Evolutionary conservation across 2,797 vertebrate genomes (phyloP).

Genomic region (Oreochromis mossambicus): DNA sequence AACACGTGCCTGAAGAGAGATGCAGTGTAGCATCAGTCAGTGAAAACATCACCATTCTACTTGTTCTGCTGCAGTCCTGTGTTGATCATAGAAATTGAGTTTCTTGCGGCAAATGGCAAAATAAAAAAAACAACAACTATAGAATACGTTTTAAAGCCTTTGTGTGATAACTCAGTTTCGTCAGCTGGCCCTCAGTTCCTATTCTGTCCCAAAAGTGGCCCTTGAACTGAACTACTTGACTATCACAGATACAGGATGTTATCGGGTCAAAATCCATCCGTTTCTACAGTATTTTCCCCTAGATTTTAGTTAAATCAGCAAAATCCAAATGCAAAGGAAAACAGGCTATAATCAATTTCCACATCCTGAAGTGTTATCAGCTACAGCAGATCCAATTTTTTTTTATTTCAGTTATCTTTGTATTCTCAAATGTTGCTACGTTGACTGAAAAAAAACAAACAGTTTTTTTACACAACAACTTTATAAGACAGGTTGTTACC

Average conservation of each 20-base stretch:
- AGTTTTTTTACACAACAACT: conserved; percentile 45
- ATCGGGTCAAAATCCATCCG: conserved; percentile 5
- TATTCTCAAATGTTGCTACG: conserved; percentile 57
- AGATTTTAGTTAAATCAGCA: conserved; percentile 59
- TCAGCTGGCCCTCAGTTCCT: conserved; percentile 7
- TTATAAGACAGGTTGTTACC: conserved; percentile 63
- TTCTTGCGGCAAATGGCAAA: background rate
- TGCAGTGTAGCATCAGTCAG: background rate
- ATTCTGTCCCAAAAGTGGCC: conserved; percentile 20
- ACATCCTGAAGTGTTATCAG: conserved; percentile 67
- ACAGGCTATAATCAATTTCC: conserved; percentile 66
- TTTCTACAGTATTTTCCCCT: conserved; percentile 1
- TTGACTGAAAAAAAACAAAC: background rate
- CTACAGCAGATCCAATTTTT: conserved; percentile 59
- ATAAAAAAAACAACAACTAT: background rate
- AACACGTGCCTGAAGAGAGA: background rate
- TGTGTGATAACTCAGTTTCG: background rate
- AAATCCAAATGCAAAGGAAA: conserved; percentile 48
- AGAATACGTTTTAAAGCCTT: background rate
- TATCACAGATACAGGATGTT: conserved; percentile 19
- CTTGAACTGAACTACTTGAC: conserved; percentile 34
- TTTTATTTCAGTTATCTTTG: conserved; percentile 57
- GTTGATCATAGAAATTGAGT: background rate
- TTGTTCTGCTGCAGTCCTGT: background rate
- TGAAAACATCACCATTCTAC: background rate